Percentiles rank a stretch among this genome's conserved stretches.
These are phyloP conservation scores for Lottia scabra DNA, from an alignment of 2,888 invertebrate species.

Conservation along the genomic window DNA sequence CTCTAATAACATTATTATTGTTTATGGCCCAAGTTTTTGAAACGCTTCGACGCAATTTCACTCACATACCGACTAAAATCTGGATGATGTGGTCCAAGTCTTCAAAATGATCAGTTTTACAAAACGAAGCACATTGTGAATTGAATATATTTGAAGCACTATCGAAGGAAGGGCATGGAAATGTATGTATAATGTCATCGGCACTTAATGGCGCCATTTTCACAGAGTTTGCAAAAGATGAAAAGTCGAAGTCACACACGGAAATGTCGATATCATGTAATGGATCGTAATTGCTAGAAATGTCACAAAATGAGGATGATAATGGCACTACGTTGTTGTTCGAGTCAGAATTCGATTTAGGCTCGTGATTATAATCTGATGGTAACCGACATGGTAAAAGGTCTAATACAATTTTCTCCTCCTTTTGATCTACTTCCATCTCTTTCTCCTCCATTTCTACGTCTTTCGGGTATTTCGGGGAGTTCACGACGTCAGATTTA, in stretches of 20 bases:
- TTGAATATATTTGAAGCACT: slow-evolving; percentile 29
- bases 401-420: slow-evolving; percentile 19
- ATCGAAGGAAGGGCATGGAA: slow-evolving; percentile 53
- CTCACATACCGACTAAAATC: slow-evolving; percentile 75
- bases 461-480: not conserved
- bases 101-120: slow-evolving; percentile 68
- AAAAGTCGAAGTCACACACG: slow-evolving; percentile 72
- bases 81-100: slow-evolving; percentile 78
- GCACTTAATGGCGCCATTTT: slow-evolving; percentile 67
- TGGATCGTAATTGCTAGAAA: slow-evolving; percentile 34
- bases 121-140: slow-evolving; percentile 35
- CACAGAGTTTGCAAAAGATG: slow-evolving; percentile 60
- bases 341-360: slow-evolving; percentile 5
- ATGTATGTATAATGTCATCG: slow-evolving; percentile 69
- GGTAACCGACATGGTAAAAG: slow-evolving; percentile 24
- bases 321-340: slow-evolving; percentile 18
- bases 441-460: not conserved
- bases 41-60: not conserved
- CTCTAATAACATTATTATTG: not conserved
- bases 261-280: slow-evolving; percentile 68
- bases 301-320: slow-evolving; percentile 10
- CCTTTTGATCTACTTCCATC: not conserved
- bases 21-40: not conserved
- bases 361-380: not conserved
- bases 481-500: not conserved